phyloP scores from a whole-genome alignment of 2,888 invertebrate genomes.

The Lasius fuliginosus region DNA sequence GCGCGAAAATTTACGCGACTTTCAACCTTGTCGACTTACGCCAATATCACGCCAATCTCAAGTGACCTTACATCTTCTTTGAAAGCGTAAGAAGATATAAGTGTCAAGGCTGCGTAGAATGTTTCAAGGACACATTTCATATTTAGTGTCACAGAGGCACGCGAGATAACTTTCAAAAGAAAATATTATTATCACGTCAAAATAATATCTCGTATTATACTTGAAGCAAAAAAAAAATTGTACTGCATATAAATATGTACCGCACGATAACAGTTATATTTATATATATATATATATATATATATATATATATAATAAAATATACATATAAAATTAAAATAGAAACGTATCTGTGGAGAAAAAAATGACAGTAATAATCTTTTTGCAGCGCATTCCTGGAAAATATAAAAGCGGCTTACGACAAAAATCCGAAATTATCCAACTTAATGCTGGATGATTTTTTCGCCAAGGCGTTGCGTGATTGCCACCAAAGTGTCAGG shows the following conservation, averaged over 20 bases:
- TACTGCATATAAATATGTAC: background rate
- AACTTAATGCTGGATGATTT: slow-evolving; percentile 97
- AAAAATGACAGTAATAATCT: slow-evolving; percentile 25
- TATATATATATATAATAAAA: background rate
- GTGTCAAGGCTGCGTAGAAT: slow-evolving; percentile 27
- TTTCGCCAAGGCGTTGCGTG: slow-evolving; percentile 94
- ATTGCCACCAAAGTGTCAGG: slow-evolving; percentile 95
- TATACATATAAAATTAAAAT: slow-evolving; percentile 1
- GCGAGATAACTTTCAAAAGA: background rate
- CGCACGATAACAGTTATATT: background rate
- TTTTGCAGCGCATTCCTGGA: slow-evolving; percentile 92
- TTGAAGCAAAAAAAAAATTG: background rate
- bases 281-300: slow-evolving; percentile 1
- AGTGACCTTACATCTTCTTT: slow-evolving; percentile 12
- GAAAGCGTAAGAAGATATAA: background rate
- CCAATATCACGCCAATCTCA: background rate
- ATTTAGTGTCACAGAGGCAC: background rate
- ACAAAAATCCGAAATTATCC: slow-evolving; percentile 93
- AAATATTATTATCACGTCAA: background rate
- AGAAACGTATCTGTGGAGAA: background rate
- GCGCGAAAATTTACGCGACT: background rate
- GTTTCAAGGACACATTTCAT: background rate
- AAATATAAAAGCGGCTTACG: slow-evolving; percentile 97
- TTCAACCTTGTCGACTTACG: background rate
- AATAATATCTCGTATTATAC: background rate